Evolutionary conservation across 2,113 vertebrate species (phyloP).

Genomic region (Macrotus californicus): DNA sequence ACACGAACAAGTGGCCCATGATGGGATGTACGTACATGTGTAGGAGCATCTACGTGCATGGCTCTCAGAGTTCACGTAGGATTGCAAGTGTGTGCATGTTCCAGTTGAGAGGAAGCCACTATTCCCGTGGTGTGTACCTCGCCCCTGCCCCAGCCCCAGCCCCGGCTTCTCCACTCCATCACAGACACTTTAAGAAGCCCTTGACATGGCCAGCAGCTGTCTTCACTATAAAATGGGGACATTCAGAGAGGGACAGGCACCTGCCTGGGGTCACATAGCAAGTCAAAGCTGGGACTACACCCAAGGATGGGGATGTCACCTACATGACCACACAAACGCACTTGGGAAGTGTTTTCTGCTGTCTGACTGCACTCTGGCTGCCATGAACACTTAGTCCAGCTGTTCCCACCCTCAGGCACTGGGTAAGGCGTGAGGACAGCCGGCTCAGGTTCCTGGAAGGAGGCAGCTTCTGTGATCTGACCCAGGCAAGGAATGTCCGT

Average conservation of each 20-base stretch:
- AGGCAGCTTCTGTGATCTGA: conserved; percentile 68
- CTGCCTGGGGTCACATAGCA: not conserved
- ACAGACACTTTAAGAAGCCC: not conserved
- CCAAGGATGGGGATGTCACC: not conserved
- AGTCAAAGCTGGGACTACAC: not conserved
- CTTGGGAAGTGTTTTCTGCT: conserved; percentile 32
- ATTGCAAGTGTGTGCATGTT: fast-evolving
- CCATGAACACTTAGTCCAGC: conserved; percentile 46
- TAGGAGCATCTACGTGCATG: not conserved
- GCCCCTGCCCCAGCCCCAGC: not conserved
- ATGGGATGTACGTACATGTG: not conserved
- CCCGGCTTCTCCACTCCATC: not conserved
- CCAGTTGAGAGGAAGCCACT: not conserved
- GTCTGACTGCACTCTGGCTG: conserved; percentile 40
- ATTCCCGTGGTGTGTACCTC: not conserved
- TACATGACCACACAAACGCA: not conserved
- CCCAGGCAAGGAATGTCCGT: conserved; percentile 68
- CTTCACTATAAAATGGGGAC: not conserved
- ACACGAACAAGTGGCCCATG: not conserved
- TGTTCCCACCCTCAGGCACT: conserved; percentile 42
- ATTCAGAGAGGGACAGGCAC: not conserved
- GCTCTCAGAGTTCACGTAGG: not conserved
- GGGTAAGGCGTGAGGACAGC: conserved; percentile 58
- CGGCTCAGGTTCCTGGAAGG: conserved; percentile 72
- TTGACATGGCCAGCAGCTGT: not conserved